phyloP scores from a whole-genome alignment of 2,888 invertebrate species.

The Panopea generosa region DNA sequence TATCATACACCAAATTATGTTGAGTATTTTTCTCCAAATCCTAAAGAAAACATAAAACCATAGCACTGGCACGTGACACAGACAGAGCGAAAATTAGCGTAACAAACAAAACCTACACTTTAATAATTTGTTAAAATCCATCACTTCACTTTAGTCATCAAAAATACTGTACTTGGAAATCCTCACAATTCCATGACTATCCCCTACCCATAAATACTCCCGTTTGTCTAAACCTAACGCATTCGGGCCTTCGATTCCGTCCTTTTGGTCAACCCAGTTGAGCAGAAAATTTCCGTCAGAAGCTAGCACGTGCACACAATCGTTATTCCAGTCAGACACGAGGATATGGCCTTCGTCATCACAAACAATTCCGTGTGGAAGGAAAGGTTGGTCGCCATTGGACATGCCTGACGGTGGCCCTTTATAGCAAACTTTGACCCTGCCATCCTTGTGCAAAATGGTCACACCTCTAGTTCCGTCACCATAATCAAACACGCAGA shows the following conservation, averaged over 20 bases:
- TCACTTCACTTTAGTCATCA: constrained; percentile 21
- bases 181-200: constrained; percentile 59
- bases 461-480: constrained; percentile 61
- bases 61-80: no score
- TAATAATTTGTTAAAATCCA: no score
- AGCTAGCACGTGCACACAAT: constrained; percentile 62
- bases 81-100: no score
- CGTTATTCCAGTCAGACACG: constrained; percentile 68
- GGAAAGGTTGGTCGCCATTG: constrained; percentile 57
- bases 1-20: no score
- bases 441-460: constrained; percentile 52
- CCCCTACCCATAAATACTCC: constrained; percentile 65
- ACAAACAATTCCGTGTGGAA: constrained; percentile 65
- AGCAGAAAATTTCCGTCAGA: constrained; percentile 57
- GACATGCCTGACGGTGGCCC: constrained; percentile 39
- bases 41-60: no score
- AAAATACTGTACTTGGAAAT: constrained; percentile 53
- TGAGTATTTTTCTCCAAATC: no score
- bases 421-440: constrained; percentile 51
- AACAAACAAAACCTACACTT: no score
- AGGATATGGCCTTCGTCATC: constrained; percentile 63
- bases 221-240: constrained; percentile 59
- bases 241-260: constrained; percentile 62
- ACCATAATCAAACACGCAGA: constrained; percentile 63
- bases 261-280: constrained; percentile 46